Evolutionary conservation across 2,797 vertebrate genomes (phyloP).

Genomic region (Peromyscus eremicus): DNA sequence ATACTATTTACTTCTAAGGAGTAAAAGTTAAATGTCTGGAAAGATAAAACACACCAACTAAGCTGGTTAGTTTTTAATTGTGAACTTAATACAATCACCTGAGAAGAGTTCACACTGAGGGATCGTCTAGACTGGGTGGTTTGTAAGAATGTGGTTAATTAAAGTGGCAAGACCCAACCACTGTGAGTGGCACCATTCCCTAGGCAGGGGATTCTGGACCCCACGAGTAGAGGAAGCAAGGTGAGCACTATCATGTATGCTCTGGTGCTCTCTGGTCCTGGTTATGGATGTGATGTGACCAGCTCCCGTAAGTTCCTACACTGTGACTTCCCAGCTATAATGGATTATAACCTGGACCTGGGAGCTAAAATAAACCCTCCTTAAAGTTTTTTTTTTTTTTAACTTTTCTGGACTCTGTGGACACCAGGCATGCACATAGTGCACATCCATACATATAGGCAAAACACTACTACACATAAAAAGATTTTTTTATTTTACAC

Average conservation of each 20-base stretch:
- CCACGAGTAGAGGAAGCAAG: too few relatives aligned
- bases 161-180: background rate
- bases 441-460: background rate
- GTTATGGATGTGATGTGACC: background rate
- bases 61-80: background rate
- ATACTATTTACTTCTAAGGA: background rate
- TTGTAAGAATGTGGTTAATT: background rate
- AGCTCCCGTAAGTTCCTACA: background rate
- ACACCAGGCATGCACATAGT: background rate
- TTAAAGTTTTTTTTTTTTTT: background rate
- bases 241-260: background rate
- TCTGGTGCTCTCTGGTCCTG: background rate
- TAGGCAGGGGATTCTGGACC: background rate
- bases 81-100: background rate
- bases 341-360: background rate
- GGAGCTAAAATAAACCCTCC: background rate
- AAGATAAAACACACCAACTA: constrained; percentile 35
- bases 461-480: background rate
- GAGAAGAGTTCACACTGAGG: background rate
- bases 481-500: background rate
- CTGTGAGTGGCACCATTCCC: background rate
- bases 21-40: constrained; percentile 11
- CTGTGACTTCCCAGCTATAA: background rate
- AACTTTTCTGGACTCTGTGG: background rate
- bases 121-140: background rate